Conservation (phyloP, 2,113 vertebrate species). For the Ailuropoda melanoleuca region DNA sequence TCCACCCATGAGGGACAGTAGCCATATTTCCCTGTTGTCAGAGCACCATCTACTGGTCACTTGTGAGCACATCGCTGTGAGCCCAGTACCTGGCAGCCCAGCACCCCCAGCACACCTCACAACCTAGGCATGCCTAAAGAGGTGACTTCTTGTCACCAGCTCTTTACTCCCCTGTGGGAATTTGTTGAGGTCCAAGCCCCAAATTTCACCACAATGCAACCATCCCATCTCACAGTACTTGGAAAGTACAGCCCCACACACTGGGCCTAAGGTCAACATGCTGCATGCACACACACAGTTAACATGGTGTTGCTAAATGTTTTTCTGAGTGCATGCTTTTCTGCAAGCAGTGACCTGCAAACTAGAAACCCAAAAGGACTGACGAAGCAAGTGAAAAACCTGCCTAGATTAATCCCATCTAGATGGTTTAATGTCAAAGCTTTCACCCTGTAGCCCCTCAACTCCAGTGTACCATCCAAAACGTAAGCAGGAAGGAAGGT, state of each 20-base stretch:
- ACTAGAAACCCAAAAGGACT: not conserved
- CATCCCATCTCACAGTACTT: not conserved
- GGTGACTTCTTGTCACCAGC: not conserved
- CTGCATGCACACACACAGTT: not conserved
- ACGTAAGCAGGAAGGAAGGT: not conserved
- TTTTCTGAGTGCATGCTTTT: not conserved
- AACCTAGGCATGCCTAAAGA: not conserved
- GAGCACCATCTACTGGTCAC: slow-evolving; percentile 79
- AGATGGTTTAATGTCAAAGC: not conserved
- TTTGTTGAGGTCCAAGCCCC: not conserved
- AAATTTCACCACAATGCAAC: not conserved
- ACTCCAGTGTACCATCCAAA: not conserved
- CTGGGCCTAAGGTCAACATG: not conserved
- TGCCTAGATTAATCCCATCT: not conserved
- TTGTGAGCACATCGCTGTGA: not conserved
- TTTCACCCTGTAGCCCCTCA: not conserved
- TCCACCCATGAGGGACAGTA: not conserved
- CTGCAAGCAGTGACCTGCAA: not conserved
- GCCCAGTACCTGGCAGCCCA: not conserved
- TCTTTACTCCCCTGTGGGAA: not conserved
- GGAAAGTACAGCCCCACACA: not conserved
- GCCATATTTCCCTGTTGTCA: slow-evolving; percentile 62
- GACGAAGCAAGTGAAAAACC: not conserved
- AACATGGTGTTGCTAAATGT: not conserved
- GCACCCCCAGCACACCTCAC: not conserved